Evolutionary conservation across 2,888 invertebrate species (phyloP), one percentile per base, ranked within the genome.

Genomic region (Hecatera dysodea): DNA sequence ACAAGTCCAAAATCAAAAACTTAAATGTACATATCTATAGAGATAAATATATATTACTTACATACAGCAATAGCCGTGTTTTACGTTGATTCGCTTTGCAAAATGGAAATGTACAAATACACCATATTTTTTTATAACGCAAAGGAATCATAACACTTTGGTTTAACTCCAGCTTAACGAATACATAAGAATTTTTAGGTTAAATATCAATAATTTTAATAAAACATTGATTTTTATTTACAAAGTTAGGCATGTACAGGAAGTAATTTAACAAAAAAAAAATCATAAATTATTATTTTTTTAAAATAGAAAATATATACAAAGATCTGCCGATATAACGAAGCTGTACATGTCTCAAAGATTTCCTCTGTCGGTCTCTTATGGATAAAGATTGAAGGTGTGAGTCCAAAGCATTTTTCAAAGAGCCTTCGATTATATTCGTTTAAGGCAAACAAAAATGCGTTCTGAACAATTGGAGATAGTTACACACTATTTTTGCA

Each of bases 81-180:
- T 87, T 87, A 88, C 87, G 84, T 90, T 67, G 93, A 93, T 90
- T 87, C 84, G 93, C 95, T 94, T 94, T 92, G 94, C 95, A 88
- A 86, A 86, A 88, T 88, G 82, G 81, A 87, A 92, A 93, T 93
- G 86, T 93, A 95, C 93, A 94, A 39, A 70, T 59, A 76, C 59
- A 69, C 72, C 79, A 82, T 76, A 74, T 79, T 73, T 33, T 78
- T 83, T 80, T 64, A 8, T 84, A 85, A 81, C 89, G 94, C 95
- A 95, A 95, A 95, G 94, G 90, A 90, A 93, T 95, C 95, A 92
- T 92, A 94, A 94, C 94, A 95, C 96, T 97, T 97, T 97, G 97
- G 97, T 97, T 96, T 96, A 96, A 96, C 96, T 97, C 97, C 97
- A 97, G 97, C 97, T 96, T 96, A 91, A 93, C 91, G 91, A 89